Conservation (phyloP, 1,140 invertebrate genomes). For the Zeugodacus cucurbitae region DNA sequence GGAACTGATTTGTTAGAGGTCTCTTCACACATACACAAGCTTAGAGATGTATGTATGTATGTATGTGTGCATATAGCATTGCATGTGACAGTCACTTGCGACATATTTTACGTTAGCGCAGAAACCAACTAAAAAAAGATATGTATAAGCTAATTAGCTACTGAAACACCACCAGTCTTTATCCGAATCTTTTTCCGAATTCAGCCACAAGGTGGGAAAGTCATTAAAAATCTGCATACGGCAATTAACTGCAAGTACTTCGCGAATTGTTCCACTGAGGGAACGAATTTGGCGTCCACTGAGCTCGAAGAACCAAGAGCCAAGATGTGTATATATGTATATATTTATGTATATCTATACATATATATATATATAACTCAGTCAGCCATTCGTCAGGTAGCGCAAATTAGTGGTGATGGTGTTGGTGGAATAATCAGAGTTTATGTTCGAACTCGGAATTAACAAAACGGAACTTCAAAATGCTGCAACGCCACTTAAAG, state of each 20-base stretch:
- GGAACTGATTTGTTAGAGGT: not conserved
- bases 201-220: slow-evolving; percentile 34
- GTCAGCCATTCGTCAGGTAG: not conserved
- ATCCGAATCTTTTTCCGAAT: not conserved
- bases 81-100: not conserved
- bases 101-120: slow-evolving; percentile 16
- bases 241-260: slow-evolving; percentile 35
- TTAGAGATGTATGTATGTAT: too few relatives aligned
- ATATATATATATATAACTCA: not conserved
- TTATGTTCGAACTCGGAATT: slow-evolving; percentile 32
- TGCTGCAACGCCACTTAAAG: slow-evolving; percentile 29
- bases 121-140: not conserved
- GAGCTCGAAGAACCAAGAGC: not conserved
- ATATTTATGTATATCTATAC: not conserved
- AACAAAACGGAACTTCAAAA: slow-evolving; percentile 33
- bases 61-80: too few relatives aligned
- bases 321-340: not conserved
- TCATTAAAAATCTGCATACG: slow-evolving; percentile 38
- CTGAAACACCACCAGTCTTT: slow-evolving; percentile 16
- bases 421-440: not conserved
- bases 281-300: not conserved
- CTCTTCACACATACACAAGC: not conserved
- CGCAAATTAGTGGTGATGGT: slow-evolving; percentile 12
- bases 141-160: slow-evolving; percentile 31
- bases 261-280: not conserved